Base-by-base conservation (phyloP, 2,797 vertebrate species). In the Percopsis omiscomaycus region DNA sequence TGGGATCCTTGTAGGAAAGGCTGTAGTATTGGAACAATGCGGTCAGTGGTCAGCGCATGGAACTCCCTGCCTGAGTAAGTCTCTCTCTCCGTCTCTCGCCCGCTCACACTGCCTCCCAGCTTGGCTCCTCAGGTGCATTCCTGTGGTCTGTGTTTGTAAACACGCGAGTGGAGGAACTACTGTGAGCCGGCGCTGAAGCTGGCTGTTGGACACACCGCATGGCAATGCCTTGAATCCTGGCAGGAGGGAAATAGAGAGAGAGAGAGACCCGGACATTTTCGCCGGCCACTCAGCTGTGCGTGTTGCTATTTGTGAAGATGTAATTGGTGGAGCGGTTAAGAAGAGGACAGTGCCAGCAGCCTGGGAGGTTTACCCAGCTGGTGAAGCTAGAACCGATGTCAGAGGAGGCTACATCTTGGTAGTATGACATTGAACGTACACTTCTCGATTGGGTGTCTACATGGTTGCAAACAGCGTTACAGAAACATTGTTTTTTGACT, bases 81-180 rank as follows among this genome's bases (percentile, higher is more conserved):
- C 50, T 47, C 71, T 67, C 52, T 48, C 37, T 2, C 52, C 61
- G 3, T 30, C 27, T 14, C 5, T 48, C 27, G 9, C 30, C 63
- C 29, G 44, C 49, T 64, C 28, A 47, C 51, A 76, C 30, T 61
- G 42, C 42, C 60, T 63, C 46, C 16, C 59, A 28, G 27, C 66
- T 68, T 81, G 82, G 86, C 82, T 61, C 79, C 16, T 65, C 77
- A 73, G 74, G 64, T 81, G 77, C 77, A 89, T 89, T 89, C 84
- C 80, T 88, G 88, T 32, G 84, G 88, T 78, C 51, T 63, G 64
- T 86, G 83, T 86, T 89, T 79, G 83, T 84, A 87, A 87, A 88
- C 80, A 86, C 5, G 13, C 5, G 48, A 79, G 66, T 58, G 74
- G 75, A 78, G 74, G 77, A 61, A 47, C 22, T 71, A 14, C 49